These are phyloP conservation scores for Meandrina meandrites DNA, from an alignment of 92 coral and sea anemone genomes.

Conservation along the genomic window DNA sequence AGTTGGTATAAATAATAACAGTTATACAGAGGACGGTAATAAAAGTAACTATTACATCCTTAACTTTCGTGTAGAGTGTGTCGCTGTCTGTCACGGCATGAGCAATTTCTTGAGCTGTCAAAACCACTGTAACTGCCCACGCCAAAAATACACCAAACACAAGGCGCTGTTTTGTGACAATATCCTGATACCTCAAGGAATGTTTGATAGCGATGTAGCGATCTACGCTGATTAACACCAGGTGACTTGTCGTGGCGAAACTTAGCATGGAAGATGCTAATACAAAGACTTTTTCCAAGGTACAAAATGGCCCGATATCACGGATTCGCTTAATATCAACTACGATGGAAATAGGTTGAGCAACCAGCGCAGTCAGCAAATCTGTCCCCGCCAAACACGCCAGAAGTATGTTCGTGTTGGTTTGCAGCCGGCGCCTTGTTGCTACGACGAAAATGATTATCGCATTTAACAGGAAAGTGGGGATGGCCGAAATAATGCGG, in stretches of 20 bases:
- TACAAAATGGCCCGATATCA: background rate
- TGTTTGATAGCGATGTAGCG: slow-evolving; percentile 15
- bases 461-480: background rate
- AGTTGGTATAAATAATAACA: background rate
- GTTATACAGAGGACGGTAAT: background rate
- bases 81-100: background rate
- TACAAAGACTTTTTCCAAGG: background rate
- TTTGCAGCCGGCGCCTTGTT: slow-evolving; percentile 11
- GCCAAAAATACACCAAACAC: background rate
- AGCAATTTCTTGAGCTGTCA: background rate
- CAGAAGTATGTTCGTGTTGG: slow-evolving; percentile 10
- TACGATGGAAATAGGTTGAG: background rate
- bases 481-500: background rate
- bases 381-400: slow-evolving; percentile 8
- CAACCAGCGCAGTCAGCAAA: background rate
- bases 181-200: slow-evolving; percentile 13
- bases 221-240: background rate
- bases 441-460: slow-evolving; percentile 18
- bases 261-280: background rate
- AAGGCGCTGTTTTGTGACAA: slow-evolving; percentile 14
- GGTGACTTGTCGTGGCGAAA: background rate
- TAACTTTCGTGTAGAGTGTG: background rate
- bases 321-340: background rate
- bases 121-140: background rate
- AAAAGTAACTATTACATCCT: background rate